Conservation (phyloP, 2,888 invertebrate genomes). For the Nephrotoma guestfalica region DNA sequence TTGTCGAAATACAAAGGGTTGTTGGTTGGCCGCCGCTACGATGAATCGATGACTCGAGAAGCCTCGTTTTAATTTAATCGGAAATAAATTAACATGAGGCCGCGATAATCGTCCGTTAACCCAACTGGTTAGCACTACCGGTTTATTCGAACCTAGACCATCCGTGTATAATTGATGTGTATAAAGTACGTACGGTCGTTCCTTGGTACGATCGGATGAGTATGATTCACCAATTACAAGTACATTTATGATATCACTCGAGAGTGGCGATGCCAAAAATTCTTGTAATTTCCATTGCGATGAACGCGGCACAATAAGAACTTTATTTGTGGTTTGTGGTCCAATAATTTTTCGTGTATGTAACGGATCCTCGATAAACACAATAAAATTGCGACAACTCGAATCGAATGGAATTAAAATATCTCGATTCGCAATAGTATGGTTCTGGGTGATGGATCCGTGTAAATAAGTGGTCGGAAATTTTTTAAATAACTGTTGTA, state of each 20-base stretch:
- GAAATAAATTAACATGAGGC: constrained; percentile 48
- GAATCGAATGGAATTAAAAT: constrained; percentile 28
- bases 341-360: constrained; percentile 42
- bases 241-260: constrained; percentile 53
- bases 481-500: constrained; percentile 40
- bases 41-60: constrained; percentile 62
- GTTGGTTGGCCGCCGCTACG: constrained; percentile 53
- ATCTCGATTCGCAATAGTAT: constrained; percentile 33
- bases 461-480: constrained; percentile 43
- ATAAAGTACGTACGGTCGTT: constrained; percentile 55
- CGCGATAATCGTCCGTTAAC: constrained; percentile 45
- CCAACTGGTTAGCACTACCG: constrained; percentile 58
- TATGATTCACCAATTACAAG: constrained; percentile 53
- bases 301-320: constrained; percentile 52
- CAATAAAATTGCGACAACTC: constrained; percentile 47
- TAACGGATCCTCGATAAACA: constrained; percentile 51
- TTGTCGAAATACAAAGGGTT: constrained; percentile 51
- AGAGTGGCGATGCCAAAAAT: constrained; percentile 44
- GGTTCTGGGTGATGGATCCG: constrained; percentile 41
- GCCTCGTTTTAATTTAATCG: constrained; percentile 48
- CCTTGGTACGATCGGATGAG: constrained; percentile 35
- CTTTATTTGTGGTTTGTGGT: constrained; percentile 44
- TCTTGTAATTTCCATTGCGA: constrained; percentile 63
- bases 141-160: constrained; percentile 53
- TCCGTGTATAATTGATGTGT: constrained; percentile 60